Percentiles rank a stretch among this genome's conserved stretches.
phyloP scores from a whole-genome alignment of 2,797 vertebrate species.

The Chaenodraco wilsoni region DNA sequence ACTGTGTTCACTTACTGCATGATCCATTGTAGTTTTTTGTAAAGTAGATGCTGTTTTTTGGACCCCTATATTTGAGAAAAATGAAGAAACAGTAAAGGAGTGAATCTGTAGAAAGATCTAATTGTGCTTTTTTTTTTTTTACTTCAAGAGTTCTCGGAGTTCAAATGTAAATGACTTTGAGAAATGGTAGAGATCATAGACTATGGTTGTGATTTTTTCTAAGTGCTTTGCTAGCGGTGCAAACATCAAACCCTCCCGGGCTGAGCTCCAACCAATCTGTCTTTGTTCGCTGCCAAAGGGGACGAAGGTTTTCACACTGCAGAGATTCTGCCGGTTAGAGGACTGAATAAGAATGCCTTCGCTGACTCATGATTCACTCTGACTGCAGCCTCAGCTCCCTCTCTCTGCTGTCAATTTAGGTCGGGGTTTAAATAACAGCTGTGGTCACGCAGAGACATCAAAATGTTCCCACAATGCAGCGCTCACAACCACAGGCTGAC shows the following conservation, averaged over 20 bases:
- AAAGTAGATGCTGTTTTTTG: constrained; percentile 88
- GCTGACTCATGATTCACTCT: constrained; percentile 67
- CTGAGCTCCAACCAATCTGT: constrained; percentile 34
- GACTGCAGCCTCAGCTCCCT: constrained; percentile 53
- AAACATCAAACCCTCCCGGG: background rate
- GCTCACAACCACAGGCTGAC: constrained; percentile 62
- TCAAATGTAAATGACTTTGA: constrained; percentile 50
- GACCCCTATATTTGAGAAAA: constrained; percentile 82
- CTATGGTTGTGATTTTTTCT: constrained; percentile 34
- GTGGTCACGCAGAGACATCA: constrained; percentile 54
- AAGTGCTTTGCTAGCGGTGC: too few species aligned
- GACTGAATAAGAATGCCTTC: constrained; percentile 57
- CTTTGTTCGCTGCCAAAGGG: constrained; percentile 44
- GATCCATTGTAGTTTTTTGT: constrained; percentile 89
- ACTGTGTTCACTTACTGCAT: constrained; percentile 88
- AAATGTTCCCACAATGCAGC: constrained; percentile 65
- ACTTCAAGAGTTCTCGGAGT: constrained; percentile 35
- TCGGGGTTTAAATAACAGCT: constrained; percentile 59
- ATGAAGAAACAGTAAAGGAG: constrained; percentile 6
- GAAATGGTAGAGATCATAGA: constrained; percentile 55
- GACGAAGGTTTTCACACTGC: constrained; percentile 57
- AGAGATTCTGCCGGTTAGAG: constrained; percentile 54
- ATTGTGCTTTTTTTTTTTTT: constrained; percentile 14
- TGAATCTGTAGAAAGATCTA: constrained; percentile 5
- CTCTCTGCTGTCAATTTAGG: constrained; percentile 47